Conservation (phyloP, 1,140 invertebrate species). For the Tetraneura akinire region DNA sequence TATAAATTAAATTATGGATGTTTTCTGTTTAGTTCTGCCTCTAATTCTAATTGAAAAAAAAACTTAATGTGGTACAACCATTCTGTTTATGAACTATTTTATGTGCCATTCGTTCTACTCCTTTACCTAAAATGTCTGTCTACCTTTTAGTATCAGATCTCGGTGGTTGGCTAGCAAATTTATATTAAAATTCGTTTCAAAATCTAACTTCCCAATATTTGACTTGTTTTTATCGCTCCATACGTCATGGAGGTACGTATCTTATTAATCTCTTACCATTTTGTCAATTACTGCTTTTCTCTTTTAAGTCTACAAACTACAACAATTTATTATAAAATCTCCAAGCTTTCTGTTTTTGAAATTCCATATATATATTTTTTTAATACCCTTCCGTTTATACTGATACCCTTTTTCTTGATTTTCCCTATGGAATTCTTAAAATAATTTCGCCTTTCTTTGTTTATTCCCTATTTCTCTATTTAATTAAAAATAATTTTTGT, state of each 20-base stretch:
- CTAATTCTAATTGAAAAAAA: not conserved
- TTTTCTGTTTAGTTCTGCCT: not conserved
- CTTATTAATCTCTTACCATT: not conserved
- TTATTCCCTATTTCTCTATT: not conserved
- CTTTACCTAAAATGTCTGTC: not conserved
- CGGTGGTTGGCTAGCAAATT: conserved; percentile 4
- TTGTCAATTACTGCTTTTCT: not conserved
- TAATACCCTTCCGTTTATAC: not conserved
- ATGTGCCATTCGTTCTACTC: too few relatives aligned
- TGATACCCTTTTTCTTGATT: not conserved
- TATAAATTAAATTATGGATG: not conserved
- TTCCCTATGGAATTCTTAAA: not conserved
- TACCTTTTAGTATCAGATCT: conserved; percentile 13
- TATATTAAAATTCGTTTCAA: not conserved
- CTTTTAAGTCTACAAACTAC: not conserved
- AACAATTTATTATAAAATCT: not conserved
- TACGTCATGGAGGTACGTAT: not conserved
- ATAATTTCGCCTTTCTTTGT: not conserved
- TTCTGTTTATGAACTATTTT: not conserved
- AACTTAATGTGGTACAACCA: not conserved
- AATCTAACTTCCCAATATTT: not conserved
- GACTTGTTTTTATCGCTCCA: conserved; percentile 1
- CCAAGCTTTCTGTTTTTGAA: not conserved
- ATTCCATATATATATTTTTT: too few relatives aligned
- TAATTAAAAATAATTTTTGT: too few relatives aligned